These are phyloP conservation scores for Girardia tigrina DNA, from an alignment of 2,888 invertebrate genomes.

Conservation along the genomic window DNA sequence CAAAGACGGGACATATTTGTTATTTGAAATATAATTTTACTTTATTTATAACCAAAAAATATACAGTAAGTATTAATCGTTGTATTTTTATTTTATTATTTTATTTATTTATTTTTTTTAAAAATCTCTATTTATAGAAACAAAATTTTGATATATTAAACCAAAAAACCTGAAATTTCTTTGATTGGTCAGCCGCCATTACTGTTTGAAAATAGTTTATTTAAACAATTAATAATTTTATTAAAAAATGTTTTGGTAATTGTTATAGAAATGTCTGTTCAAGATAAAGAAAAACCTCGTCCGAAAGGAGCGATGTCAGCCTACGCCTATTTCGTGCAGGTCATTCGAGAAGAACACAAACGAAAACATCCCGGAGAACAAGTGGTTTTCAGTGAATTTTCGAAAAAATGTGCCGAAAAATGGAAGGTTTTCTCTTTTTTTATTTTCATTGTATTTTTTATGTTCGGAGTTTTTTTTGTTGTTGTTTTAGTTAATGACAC, in stretches of 20 bases:
- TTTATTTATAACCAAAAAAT: too few relatives aligned
- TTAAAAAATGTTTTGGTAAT: too few relatives aligned
- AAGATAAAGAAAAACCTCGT: constrained; percentile 54
- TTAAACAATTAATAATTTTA: constrained; percentile 18
- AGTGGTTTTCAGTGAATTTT: constrained; percentile 92
- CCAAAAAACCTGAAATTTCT: constrained; percentile 10
- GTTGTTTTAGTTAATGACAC: constrained; percentile 70
- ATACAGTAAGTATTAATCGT: not conserved
- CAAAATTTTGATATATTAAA: too few relatives aligned
- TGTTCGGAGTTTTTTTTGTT: not conserved
- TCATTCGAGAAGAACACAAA: constrained; percentile 97
- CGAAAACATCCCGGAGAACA: constrained; percentile 97
- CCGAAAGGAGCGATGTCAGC: constrained; percentile 50
- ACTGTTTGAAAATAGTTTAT: not conserved
- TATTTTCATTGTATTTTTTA: not conserved
- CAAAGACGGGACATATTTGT: constrained; percentile 23
- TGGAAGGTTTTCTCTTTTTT: constrained; percentile 71
- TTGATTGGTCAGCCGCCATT: constrained; percentile 24
- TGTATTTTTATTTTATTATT: not conserved
- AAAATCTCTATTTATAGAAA: constrained; percentile 24
- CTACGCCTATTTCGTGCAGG: constrained; percentile 72
- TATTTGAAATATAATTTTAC: constrained; percentile 4
- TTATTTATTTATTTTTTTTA: not conserved
- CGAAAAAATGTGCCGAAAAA: constrained; percentile 91
- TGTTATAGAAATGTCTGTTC: constrained; percentile 13